Percentiles rank a stretch among this genome's conserved stretches.
Conservation (phyloP, 35 echinoderm and acorn worm genomes). For the Acanthaster planci region DNA sequence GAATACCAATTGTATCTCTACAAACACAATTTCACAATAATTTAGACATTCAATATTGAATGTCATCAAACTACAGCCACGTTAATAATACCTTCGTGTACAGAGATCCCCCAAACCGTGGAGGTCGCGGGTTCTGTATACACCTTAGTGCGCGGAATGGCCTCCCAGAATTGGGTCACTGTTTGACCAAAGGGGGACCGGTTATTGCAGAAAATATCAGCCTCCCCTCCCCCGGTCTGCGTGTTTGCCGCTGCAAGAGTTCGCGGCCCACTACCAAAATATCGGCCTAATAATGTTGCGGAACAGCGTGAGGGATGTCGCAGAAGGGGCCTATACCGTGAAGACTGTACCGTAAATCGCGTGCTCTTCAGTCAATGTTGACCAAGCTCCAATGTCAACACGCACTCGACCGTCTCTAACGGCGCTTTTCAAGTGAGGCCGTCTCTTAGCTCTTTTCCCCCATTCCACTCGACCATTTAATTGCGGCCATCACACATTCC, state of each 20-base stretch:
- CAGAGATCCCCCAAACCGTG: not conserved
- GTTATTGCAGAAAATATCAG: not conserved
- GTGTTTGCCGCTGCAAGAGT: too few species aligned
- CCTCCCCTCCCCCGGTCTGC: too few species aligned
- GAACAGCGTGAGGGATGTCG: too few species aligned
- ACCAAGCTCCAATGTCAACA: not conserved
- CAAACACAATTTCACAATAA: not conserved
- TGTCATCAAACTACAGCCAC: not conserved
- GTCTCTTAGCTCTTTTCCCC: not conserved
- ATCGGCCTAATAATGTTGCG: too few species aligned
- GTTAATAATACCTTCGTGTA: not conserved
- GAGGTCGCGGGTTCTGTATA: not conserved
- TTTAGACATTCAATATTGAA: conserved; percentile 8
- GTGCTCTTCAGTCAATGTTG: conserved; percentile 12
- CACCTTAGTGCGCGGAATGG: not conserved
- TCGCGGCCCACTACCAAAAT: too few species aligned
- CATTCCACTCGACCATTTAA: conserved; percentile 4
- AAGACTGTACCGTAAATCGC: not conserved
- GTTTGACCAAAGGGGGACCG: not conserved
- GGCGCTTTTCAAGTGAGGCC: not conserved
- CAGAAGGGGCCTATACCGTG: not conserved
- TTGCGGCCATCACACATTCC: not conserved
- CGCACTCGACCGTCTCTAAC: not conserved
- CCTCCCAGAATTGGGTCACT: not conserved
- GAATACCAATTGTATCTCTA: not conserved